Conservation (phyloP, 1,140 invertebrate genomes). For the Choristoneura fumiferana region DNA sequence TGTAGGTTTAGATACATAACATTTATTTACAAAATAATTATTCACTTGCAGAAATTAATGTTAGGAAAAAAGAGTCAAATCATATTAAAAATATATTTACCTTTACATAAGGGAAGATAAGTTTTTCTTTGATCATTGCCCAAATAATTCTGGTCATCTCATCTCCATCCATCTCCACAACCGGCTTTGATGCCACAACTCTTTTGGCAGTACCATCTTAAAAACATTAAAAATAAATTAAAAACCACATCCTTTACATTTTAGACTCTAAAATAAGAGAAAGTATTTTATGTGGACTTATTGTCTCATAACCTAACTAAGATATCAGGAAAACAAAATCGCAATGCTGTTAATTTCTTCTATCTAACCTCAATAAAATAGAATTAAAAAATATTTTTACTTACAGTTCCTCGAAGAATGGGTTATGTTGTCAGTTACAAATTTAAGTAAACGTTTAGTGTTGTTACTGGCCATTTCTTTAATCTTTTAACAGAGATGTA, state of each 20-base stretch:
- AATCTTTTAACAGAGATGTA: not conserved
- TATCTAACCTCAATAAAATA: too few relatives aligned
- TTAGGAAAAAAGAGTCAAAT: too few relatives aligned
- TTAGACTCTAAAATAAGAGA: too few relatives aligned
- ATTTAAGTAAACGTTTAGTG: conserved; percentile 48
- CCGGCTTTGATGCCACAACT: conserved; percentile 84
- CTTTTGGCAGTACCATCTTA: conserved; percentile 80
- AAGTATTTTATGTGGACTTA: too few relatives aligned
- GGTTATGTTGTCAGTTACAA: conserved; percentile 41
- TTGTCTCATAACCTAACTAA: not conserved
- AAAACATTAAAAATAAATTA: conserved; percentile 35
- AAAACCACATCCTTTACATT: too few relatives aligned
- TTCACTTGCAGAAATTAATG: too few relatives aligned
- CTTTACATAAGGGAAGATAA: conserved; percentile 94
- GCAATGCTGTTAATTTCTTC: too few relatives aligned
- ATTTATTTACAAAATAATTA: too few relatives aligned
- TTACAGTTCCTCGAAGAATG: conserved; percentile 52
- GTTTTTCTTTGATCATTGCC: conserved; percentile 92
- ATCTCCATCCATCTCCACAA: conserved; percentile 96
- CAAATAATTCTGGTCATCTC: conserved; percentile 95
- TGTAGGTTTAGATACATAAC: too few relatives aligned
- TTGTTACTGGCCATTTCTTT: conserved; percentile 48
- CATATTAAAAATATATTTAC: conserved; percentile 56
- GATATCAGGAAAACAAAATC: too few relatives aligned
- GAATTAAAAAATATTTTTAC: conserved; percentile 27